Evolutionary conservation across 2,888 invertebrate species (phyloP), one percentile per base, ranked within the genome.

Genomic region (Clanis bilineata): DNA sequence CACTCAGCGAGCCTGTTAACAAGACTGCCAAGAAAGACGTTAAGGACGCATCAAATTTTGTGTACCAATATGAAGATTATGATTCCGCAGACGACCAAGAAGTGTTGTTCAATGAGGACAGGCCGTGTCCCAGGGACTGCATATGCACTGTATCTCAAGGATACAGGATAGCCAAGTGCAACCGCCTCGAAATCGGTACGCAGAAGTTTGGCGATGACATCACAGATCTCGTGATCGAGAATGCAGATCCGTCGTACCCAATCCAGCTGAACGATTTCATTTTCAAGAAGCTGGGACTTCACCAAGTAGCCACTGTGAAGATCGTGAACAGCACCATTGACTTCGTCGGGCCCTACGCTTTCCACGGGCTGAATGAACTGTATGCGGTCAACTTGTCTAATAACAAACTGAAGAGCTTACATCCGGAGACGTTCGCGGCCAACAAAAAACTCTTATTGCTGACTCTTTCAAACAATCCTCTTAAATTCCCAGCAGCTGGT

Each of bases 311-410:
- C 23, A 94, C 95, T 2, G 93, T 96, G 15, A 94, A 94, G 74
- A 95, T 96, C 69, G 93, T 93, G 57, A 95, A 96, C 78, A 95
- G 95, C 63, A 94, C 94, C 9, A 95, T 96, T 72, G 88, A 93
- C 51, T 93, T 93, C 60, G 92, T 96, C 67, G 94, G 94, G 69
- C 93, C 93, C 21, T 94, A 93, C 55, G 96, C 96, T 0, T 96
- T 97, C 90, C 93, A 93, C 64, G 95, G 94, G 3, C 88, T 96
- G 57, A 88, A 93, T 21, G 93, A 94, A 65, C 86, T 97, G 28
- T 95, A 94, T 68, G 93, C 95, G 21, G 93, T 96, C 0, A 94
- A 95, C 72, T 88, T 97, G 62, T 94, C 95, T 1, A 94, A 95
- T 75, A 95, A 95, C 62, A 94, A 93, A 60, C 90, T 96, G 23